Evolutionary conservation across 1,140 invertebrate species (phyloP).

Genomic region (Neotoxoptera formosana): DNA sequence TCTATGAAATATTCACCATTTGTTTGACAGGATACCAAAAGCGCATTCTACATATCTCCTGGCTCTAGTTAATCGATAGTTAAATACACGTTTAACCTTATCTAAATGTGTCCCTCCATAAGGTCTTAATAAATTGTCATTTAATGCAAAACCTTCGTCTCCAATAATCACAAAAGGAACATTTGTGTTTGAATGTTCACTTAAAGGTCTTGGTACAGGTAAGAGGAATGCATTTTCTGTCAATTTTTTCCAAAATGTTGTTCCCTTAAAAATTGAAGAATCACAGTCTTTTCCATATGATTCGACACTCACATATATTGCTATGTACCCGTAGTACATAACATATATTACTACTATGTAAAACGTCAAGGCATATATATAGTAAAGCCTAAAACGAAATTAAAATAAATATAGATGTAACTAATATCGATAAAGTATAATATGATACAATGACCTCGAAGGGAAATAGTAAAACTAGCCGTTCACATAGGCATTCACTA

Average conservation of each 20-base stretch:
- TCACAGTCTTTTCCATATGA: slow-evolving; percentile 64
- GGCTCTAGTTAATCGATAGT: slow-evolving; percentile 62
- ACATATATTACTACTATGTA: too few relatives aligned
- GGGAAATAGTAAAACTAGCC: too few relatives aligned
- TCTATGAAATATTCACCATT: slow-evolving; percentile 62
- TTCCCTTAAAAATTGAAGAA: slow-evolving; percentile 61
- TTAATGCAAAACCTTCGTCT: slow-evolving; percentile 64
- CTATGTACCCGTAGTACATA: too few relatives aligned
- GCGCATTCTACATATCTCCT: slow-evolving; percentile 64
- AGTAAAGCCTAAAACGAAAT: too few relatives aligned
- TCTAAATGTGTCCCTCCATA: slow-evolving; percentile 55
- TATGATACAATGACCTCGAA: too few relatives aligned
- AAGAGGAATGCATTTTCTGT: slow-evolving; percentile 1
- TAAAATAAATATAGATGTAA: too few relatives aligned
- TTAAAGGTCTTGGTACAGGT: slow-evolving; percentile 26
- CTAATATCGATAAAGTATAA: too few relatives aligned
- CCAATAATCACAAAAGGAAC: slow-evolving; percentile 59
- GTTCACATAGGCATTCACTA: too few relatives aligned
- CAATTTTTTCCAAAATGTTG: slow-evolving; percentile 59
- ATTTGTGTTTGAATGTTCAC: background rate
- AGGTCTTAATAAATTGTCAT: slow-evolving; percentile 62
- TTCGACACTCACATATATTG: slow-evolving; percentile 64
- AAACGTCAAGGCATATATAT: too few relatives aligned
- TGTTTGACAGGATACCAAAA: slow-evolving; percentile 63
- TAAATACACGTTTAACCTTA: slow-evolving; percentile 62